Conservation (phyloP, 1,140 invertebrate genomes). For the Diplogasteroides magnus region DNA sequence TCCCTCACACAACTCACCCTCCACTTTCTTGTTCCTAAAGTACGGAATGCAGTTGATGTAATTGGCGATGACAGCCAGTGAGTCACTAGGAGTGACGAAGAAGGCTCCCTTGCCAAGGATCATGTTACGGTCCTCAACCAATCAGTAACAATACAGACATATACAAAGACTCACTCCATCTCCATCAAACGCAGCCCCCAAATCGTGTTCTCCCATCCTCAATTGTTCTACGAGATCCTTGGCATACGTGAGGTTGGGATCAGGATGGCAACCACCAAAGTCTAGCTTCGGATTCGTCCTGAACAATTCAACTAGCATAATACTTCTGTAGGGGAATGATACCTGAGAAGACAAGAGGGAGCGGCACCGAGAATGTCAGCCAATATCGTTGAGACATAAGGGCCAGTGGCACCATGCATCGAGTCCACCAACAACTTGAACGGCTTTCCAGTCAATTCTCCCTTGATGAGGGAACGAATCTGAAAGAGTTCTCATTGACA, state of each 20-base stretch:
- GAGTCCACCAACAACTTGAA: slow-evolving; percentile 84
- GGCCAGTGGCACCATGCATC: slow-evolving; percentile 94
- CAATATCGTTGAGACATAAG: slow-evolving; percentile 85
- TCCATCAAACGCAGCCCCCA: slow-evolving; percentile 97
- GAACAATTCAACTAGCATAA: slow-evolving; percentile 3
- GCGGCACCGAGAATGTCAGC: slow-evolving; percentile 73
- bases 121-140: slow-evolving; percentile 80
- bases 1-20: background rate
- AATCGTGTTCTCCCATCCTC: slow-evolving; percentile 73
- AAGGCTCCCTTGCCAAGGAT: slow-evolving; percentile 92
- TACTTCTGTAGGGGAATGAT: background rate
- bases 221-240: slow-evolving; percentile 71
- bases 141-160: slow-evolving; percentile 17
- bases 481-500: slow-evolving; percentile 54
- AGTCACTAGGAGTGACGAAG: slow-evolving; percentile 95
- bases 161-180: slow-evolving; percentile 70
- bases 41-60: slow-evolving; percentile 88
- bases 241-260: slow-evolving; percentile 96
- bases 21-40: slow-evolving; percentile 69
- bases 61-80: slow-evolving; percentile 86
- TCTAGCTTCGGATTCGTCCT: slow-evolving; percentile 64
- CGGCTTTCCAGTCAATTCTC: slow-evolving; percentile 63
- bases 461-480: slow-evolving; percentile 71
- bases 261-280: slow-evolving; percentile 93
- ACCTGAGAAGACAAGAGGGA: slow-evolving; percentile 24